Percentiles rank a stretch among this genome's conserved stretches.
Conservation (phyloP, 2,888 invertebrate species). For the Pheosia gnoma region DNA sequence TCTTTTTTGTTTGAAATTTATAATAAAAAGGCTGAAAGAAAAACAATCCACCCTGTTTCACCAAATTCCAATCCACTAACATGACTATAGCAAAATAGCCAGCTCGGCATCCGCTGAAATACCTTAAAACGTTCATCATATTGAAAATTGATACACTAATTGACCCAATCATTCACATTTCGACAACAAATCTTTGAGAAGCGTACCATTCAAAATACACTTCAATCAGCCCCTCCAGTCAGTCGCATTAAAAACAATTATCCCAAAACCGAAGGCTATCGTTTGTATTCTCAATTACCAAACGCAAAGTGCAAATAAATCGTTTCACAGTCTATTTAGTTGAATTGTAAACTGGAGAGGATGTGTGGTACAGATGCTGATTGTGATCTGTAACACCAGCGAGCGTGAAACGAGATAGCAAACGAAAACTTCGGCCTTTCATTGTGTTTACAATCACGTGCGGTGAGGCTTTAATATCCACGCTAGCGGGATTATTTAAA, state of each 20-base stretch:
- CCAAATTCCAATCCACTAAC: too few species aligned
- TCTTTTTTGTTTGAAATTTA: too few species aligned
- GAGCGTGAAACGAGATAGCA: conserved; percentile 51
- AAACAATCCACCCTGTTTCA: too few species aligned
- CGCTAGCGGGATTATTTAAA: too few species aligned
- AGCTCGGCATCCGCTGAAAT: too few species aligned
- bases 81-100: too few species aligned
- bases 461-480: conserved; percentile 14
- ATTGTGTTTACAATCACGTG: conserved; percentile 47
- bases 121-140: too few species aligned
- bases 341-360: conserved; percentile 45
- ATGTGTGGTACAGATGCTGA: conserved; percentile 40
- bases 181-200: not conserved
- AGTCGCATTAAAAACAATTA: conserved; percentile 24
- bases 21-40: too few species aligned
- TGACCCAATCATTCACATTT: too few species aligned
- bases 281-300: conserved; percentile 34
- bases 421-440: conserved; percentile 47
- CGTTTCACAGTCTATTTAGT: conserved; percentile 53
- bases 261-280: conserved; percentile 11
- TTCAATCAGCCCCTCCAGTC: conserved; percentile 6
- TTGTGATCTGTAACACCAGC: conserved; percentile 31
- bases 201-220: not conserved
- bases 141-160: too few species aligned
- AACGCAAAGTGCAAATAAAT: conserved; percentile 39